Evolutionary conservation across 2,113 vertebrate species (phyloP), one percentile per base, ranked within the genome.

Genomic region (Climacteris rufus): DNA sequence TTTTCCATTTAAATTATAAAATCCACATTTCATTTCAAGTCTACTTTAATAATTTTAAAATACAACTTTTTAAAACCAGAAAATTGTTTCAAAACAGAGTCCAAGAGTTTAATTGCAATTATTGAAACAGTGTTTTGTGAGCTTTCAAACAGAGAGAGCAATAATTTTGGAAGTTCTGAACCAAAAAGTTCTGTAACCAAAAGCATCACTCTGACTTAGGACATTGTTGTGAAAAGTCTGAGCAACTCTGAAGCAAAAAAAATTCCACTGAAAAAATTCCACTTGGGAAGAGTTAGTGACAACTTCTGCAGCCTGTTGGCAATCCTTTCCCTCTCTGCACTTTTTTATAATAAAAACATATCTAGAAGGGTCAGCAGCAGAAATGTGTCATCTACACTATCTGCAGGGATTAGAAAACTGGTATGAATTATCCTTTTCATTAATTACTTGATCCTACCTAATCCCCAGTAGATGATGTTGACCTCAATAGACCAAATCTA

Each of bases 401-500:
- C 96, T 84, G n/a, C 72, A 75, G 93, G 80, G 92, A 96, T 69
- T 86, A 89, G 68, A 92, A 95, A 93, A 76, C 31, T 28, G 28
- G 20, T 94, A 72, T 82, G 78, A 96, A 78, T 95, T 96, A 90
- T 84, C 69, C 57, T 93, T 92, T 93, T 88, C 86, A 90, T 96
- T 96, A 96, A 93, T 96, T 96, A 97, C 86, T 96, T 93, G 93
- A 93, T 89, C 76, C 76, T 87, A 66, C 76, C 31, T 78, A 83
- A 90, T 84, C 44, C 92, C 87, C 90, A 68, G 23, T 86, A 83
- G 95, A 75, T 56, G 37, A n/a, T 23, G 15, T 15, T 87, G 96
- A 96, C 90, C 96, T 96, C 15, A 0, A 96, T 95, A 93, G 49
- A 89, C 63, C 64, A 87, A 89, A 94, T 87, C 21, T 56, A 88